phyloP scores from a whole-genome alignment of 2,113 vertebrate species.

The Edolisoma coerulescens region DNA sequence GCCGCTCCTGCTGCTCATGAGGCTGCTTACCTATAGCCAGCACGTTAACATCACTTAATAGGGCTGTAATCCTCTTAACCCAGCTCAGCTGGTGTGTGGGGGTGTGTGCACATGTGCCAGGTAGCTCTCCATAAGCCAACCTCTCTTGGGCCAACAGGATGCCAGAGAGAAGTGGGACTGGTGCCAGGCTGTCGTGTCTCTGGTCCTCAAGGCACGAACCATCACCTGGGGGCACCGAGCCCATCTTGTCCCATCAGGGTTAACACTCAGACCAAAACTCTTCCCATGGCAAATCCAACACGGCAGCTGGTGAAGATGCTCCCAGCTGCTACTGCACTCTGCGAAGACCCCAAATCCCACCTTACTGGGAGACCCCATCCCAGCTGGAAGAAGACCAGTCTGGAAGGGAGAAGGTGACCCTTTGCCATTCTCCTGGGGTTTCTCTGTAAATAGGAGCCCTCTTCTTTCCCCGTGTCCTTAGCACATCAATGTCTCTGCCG shows the following conservation, averaged over 20 bases:
- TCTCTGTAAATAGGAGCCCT: neutral
- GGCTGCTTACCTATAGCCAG: neutral
- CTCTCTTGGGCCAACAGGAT: rapidly evolving
- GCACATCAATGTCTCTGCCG: neutral
- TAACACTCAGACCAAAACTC: neutral
- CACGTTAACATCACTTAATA: neutral
- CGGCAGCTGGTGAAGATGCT: rapidly evolving
- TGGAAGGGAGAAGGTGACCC: neutral
- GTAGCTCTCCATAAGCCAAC: neutral
- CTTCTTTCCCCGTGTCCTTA: neutral
- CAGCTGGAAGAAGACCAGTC: neutral
- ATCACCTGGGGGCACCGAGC: neutral
- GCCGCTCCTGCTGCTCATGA: neutral
- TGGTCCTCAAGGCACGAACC: neutral
- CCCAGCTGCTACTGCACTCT: neutral
- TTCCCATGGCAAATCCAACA: neutral
- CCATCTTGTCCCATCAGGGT: neutral
- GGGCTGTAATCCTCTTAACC: conserved; percentile 45
- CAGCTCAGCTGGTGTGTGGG: neutral
- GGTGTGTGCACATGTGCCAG: neutral
- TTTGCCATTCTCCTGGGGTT: neutral
- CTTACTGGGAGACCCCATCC: neutral
- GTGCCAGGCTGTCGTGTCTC: neutral
- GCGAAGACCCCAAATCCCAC: neutral
- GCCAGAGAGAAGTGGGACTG: neutral